A percentile compares a stretch with the other conserved stretches of the same genome.
These are phyloP conservation scores for Galeruca laticollis DNA, from an alignment of 2,888 invertebrate species.

Conservation along the genomic window DNA sequence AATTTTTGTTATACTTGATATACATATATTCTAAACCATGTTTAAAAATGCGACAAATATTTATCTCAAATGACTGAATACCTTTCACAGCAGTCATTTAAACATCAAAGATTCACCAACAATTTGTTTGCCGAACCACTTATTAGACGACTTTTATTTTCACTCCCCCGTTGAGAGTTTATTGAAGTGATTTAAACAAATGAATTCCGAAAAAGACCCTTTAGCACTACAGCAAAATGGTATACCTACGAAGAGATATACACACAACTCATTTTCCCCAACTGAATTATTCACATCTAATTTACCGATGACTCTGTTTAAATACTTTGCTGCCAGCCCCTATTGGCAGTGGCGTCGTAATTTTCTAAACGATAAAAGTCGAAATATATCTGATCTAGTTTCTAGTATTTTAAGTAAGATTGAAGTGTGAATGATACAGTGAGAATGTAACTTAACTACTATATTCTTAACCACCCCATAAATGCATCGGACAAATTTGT, in stretches of 20 bases:
- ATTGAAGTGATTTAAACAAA: conserved; percentile 29
- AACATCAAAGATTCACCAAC: neutral
- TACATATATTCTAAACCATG: too few relatives aligned
- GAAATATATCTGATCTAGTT: too few relatives aligned
- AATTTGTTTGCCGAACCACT: neutral
- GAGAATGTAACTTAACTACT: too few relatives aligned
- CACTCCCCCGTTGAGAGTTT: conserved; percentile 16
- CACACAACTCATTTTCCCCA: conserved; percentile 37
- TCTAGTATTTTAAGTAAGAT: too few relatives aligned
- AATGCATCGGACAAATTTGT: too few relatives aligned
- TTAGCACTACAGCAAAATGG: neutral
- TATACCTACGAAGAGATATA: conserved; percentile 28
- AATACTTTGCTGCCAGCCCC: conserved; percentile 31
- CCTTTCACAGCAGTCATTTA: neutral
- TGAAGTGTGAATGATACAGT: too few relatives aligned
- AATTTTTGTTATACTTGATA: too few relatives aligned
- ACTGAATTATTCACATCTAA: conserved; percentile 41
- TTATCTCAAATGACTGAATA: too few relatives aligned
- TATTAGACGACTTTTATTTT: conserved; percentile 7
- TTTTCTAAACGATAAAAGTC: neutral
- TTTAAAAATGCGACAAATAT: too few relatives aligned
- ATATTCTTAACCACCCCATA: too few relatives aligned
- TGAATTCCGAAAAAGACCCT: conserved; percentile 25
- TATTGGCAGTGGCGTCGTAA: conserved; percentile 7
- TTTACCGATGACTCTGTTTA: conserved; percentile 41